Conservation (phyloP, 2,113 vertebrate species). For the Engraulis encrasicolus region DNA sequence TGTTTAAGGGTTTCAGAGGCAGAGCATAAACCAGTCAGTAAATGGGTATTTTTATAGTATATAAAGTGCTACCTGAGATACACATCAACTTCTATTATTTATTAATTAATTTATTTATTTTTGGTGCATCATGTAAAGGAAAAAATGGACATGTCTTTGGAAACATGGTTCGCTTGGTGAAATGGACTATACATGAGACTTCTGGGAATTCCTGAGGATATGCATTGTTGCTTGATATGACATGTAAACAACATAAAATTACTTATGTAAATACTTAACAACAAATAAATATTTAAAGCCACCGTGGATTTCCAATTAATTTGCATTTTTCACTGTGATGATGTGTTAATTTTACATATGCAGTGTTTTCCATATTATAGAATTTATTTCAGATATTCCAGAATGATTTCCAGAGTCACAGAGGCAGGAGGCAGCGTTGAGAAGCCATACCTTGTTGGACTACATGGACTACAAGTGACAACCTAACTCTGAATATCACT, state of each 20-base stretch:
- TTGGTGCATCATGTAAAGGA: constrained; percentile 37
- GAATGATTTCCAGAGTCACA: no score
- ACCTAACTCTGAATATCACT: no score
- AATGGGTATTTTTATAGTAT: constrained; percentile 21
- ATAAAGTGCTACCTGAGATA: constrained; percentile 12
- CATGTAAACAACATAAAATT: constrained; percentile 49
- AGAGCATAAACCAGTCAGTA: background rate
- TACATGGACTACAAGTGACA: no score
- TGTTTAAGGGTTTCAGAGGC: background rate
- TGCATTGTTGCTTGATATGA: constrained; percentile 51
- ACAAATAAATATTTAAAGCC: constrained; percentile 53
- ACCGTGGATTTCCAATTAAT: background rate
- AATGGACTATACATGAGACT: constrained; percentile 28
- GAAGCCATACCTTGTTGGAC: no score
- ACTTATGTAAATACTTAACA: constrained; percentile 57
- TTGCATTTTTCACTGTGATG: background rate
- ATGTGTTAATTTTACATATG: constrained; percentile 26
- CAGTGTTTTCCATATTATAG: constrained; percentile 43
- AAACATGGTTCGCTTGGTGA: constrained; percentile 32
- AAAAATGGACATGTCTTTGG: constrained; percentile 32
- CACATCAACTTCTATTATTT: constrained; percentile 24
- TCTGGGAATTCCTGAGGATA: constrained; percentile 24
- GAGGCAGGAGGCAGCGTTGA: no score
- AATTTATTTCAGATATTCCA: no score
- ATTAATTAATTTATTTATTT: constrained; percentile 35